Conservation (phyloP, 1,140 invertebrate species). For the Gonioctena quinquepunctata region DNA sequence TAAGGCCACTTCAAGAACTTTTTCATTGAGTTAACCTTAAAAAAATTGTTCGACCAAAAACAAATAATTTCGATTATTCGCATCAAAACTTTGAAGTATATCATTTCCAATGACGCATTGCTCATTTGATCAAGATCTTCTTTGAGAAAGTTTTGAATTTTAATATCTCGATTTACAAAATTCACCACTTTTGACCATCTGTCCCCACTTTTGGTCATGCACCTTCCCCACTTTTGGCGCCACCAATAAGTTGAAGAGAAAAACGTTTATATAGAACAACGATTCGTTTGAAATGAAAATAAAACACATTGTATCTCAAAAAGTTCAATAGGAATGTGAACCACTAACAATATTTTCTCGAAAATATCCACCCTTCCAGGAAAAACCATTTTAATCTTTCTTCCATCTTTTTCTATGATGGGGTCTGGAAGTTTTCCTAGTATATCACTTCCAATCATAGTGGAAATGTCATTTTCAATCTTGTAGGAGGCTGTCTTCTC, state of each 20-base stretch:
- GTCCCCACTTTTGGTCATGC: not conserved
- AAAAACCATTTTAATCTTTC: not conserved
- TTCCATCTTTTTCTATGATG: not conserved
- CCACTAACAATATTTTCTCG: not conserved
- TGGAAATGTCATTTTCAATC: not conserved
- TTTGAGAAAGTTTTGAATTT: not conserved
- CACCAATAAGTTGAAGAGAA: not conserved
- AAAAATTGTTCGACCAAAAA: no score
- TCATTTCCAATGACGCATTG: no score
- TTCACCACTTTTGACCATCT: not conserved
- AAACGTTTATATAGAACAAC: not conserved
- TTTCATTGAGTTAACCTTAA: no score
- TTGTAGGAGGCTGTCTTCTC: not conserved
- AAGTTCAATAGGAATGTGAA: not conserved
- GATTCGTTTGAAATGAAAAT: not conserved
- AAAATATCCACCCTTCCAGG: not conserved
- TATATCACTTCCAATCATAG: not conserved
- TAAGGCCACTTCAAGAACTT: no score
- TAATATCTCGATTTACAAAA: not conserved
- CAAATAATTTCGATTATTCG: no score
- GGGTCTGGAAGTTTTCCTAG: not conserved
- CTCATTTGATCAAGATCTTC: not conserved
- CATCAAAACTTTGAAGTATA: no score
- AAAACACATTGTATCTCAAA: not conserved
- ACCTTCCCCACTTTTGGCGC: not conserved